Conservation (phyloP, 2,888 invertebrate species). For the Acrocyrtus sp. region DNA sequence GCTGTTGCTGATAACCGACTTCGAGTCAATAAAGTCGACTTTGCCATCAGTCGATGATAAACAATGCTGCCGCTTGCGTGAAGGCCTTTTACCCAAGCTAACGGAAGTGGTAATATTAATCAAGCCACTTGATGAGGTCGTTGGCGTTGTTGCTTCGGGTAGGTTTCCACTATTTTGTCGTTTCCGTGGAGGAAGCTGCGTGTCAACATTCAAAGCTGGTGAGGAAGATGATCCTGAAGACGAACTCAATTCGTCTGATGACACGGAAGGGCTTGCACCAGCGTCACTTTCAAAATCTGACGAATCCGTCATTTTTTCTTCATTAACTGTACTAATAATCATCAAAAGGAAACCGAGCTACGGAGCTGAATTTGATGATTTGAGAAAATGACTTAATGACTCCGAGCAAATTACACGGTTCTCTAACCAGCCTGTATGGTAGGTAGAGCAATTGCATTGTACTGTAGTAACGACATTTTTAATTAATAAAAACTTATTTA, state of each 20-base stretch:
- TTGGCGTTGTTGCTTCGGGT: background rate
- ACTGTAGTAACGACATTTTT: too few species aligned
- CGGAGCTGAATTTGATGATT: too few species aligned
- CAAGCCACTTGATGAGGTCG: background rate
- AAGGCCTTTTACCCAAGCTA: slow-evolving; percentile 1
- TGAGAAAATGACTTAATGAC: too few species aligned
- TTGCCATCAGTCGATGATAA: background rate
- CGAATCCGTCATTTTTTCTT: slow-evolving; percentile 68
- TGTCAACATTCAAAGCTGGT: slow-evolving; percentile 23
- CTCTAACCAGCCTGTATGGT: too few species aligned
- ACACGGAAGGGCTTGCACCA: slow-evolving; percentile 49
- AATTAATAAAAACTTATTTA: too few species aligned
- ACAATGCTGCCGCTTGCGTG: slow-evolving; percentile 7
- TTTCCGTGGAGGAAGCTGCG: background rate
- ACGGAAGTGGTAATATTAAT: background rate
- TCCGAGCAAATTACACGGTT: too few species aligned
- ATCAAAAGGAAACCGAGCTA: too few species aligned
- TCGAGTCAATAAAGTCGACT: too few species aligned
- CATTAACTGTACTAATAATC: too few species aligned
- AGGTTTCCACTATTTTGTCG: background rate
- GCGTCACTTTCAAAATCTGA: slow-evolving; percentile 48
- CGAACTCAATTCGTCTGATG: slow-evolving; percentile 30
- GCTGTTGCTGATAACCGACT: too few species aligned
- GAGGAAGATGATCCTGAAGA: slow-evolving; percentile 18
- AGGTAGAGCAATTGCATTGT: too few species aligned